phyloP scores from a whole-genome alignment of 2,797 vertebrate genomes.

The Leptoclinus maculatus region DNA sequence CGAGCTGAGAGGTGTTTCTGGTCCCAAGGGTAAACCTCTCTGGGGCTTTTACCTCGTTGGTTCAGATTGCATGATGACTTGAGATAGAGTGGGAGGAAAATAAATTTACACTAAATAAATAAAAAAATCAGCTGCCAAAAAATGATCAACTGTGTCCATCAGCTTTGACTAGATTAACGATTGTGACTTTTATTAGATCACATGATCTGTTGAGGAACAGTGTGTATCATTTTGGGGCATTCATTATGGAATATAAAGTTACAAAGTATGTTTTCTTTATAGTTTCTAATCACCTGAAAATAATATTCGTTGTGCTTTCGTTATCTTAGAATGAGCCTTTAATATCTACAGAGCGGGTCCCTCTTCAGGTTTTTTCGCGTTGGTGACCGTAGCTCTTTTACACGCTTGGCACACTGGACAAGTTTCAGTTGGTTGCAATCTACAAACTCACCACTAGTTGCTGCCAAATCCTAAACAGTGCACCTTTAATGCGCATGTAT shows the following conservation, averaged over 20 bases:
- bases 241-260: neutral
- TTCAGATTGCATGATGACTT: slow-evolving; percentile 44
- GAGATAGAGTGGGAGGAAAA: slow-evolving; percentile 36
- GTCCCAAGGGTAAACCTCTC: slow-evolving; percentile 56
- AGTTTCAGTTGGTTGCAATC: neutral
- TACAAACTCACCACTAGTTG: neutral
- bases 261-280: neutral
- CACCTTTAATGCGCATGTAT: neutral
- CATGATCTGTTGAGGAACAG: neutral
- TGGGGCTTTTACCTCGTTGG: slow-evolving; percentile 44
- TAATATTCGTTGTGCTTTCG: too few relatives aligned
- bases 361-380: neutral
- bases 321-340: neutral
- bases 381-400: neutral
- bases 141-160: slow-evolving; percentile 22
- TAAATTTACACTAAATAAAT: slow-evolving; percentile 42
- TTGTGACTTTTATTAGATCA: slow-evolving; percentile 3
- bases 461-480: neutral
- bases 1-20: slow-evolving; percentile 55
- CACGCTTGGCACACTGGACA: neutral
- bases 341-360: neutral
- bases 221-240: neutral
- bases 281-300: neutral
- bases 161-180: neutral
- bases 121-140: slow-evolving; percentile 24